Evolutionary conservation across 2,888 invertebrate genomes (phyloP), one percentile per base, ranked within the genome.

Genomic region (Chymomyza caudatula): DNA sequence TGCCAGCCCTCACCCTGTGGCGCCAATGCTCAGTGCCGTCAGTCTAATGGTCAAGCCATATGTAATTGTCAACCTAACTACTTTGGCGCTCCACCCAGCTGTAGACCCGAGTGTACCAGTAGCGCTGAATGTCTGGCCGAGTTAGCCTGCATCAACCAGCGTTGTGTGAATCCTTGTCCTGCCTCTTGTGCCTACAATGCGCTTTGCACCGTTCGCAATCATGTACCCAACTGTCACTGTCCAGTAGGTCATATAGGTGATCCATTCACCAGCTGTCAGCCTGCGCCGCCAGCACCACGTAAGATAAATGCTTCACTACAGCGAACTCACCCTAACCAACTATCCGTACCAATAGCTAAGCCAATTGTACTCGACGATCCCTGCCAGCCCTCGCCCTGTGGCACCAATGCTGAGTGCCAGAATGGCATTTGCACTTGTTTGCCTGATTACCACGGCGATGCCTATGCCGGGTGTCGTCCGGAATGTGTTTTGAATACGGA

Each of bases 131-230:
- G 96, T 88, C 89, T 94, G 3, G 93, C 94, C 78, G 93, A 94
- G 85, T 90, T 92, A 77, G 95, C 96, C 52, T 96, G 96, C 84
- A 93, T 96, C 56, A 93, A 94, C 75, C 93, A 94, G 84, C 94
- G 92, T 87, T 96, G 96, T 88, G 91, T 90, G 76, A 95, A 96
- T 88, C 96, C 96, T 20, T 96, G 96, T 80, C 95, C 95, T 13
- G 96, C 95, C 6, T 94, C 94, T 1, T 96, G 95, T 85, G 94
- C 95, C 55, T 86, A 93, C 73, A 92, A 92, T 81, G 92, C 95
- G 57, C 90, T 92, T 71, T 93, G 94, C 85, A 88, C 85, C 17
- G 94, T 95, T 11, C 92, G 93, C 78, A 94, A 94, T 86, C 95
- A 96, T 81, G 93, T 92, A 66, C 95, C 96, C 0, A 92, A 93